Percentiles rank a stretch among this genome's conserved stretches.
These are phyloP conservation scores for Drosophila arizonae DNA, from an alignment of 1,140 invertebrate species.

Conservation along the genomic window DNA sequence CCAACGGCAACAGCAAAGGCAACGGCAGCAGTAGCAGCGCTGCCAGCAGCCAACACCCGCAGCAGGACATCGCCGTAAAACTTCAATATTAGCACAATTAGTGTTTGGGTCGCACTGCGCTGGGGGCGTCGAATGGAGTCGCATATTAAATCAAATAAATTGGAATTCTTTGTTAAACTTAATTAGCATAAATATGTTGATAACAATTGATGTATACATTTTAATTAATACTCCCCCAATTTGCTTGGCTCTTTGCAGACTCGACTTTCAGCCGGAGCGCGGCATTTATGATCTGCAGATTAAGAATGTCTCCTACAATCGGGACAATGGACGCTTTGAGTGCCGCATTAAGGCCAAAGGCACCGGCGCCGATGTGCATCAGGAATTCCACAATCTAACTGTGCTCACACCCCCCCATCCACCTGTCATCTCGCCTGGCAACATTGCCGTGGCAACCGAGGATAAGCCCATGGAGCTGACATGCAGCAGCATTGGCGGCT, in stretches of 20 bases:
- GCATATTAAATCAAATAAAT: slow-evolving; percentile 69
- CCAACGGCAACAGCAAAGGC: neutral
- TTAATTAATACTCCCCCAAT: neutral
- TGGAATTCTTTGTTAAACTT: slow-evolving; percentile 40
- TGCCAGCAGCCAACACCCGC: slow-evolving; percentile 25
- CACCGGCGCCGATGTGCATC: slow-evolving; percentile 91
- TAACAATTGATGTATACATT: slow-evolving; percentile 10
- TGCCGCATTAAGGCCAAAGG: slow-evolving; percentile 93
- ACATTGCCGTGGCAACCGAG: slow-evolving; percentile 89
- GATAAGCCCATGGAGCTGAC: slow-evolving; percentile 89
- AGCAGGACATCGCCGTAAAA: slow-evolving; percentile 48
- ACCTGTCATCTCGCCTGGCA: slow-evolving; percentile 89
- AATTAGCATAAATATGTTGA: slow-evolving; percentile 13
- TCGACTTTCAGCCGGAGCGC: slow-evolving; percentile 89
- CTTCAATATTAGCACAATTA: slow-evolving; percentile 78
- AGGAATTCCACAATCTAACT: slow-evolving; percentile 91
- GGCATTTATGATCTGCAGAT: slow-evolving; percentile 95
- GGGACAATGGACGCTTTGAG: slow-evolving; percentile 96
- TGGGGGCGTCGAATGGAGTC: neutral
- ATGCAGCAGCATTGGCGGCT: slow-evolving; percentile 93
- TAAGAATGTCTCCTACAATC: slow-evolving; percentile 92
- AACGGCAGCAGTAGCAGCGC: neutral
- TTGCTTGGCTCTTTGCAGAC: slow-evolving; percentile 83
- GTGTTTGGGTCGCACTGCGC: slow-evolving; percentile 35
- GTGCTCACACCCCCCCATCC: slow-evolving; percentile 92